Conservation (phyloP, 2,888 invertebrate species). For the Patella ulyssiponensis region DNA sequence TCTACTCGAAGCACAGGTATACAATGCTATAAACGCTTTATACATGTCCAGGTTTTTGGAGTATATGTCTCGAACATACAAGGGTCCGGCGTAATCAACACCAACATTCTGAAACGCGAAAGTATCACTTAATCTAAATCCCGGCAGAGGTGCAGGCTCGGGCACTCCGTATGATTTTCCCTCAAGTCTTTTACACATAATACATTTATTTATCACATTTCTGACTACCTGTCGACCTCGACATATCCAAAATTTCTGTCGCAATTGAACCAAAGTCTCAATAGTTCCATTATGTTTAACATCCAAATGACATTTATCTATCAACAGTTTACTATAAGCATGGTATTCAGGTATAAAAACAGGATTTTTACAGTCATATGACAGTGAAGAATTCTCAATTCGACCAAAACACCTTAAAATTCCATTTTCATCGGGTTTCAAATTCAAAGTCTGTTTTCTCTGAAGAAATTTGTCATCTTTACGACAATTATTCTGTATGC, state of each 20-base stretch:
- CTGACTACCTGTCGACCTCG: not conserved
- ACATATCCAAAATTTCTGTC: not conserved
- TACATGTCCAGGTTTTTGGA: not conserved
- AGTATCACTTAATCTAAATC: constrained; percentile 3
- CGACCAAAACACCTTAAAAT: not conserved
- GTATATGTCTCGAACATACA: not conserved
- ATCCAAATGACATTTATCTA: not conserved
- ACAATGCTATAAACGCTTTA: constrained; percentile 2
- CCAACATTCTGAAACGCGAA: not conserved
- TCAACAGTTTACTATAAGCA: not conserved
- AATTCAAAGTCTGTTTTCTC: not conserved
- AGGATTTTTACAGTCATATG: not conserved
- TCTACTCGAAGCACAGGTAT: constrained; percentile 6
- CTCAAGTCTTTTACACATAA: not conserved
- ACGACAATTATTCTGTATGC: not conserved
- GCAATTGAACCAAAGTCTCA: not conserved
- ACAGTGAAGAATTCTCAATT: not conserved
- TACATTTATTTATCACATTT: not conserved
- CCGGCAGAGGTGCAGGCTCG: not conserved
- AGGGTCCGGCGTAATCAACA: constrained; percentile 3
- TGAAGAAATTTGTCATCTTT: not conserved
- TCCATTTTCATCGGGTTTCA: not conserved
- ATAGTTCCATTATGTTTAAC: not conserved
- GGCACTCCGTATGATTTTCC: not conserved
- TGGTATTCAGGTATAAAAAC: not conserved